Base-by-base conservation (phyloP, 2,888 invertebrate species). In the Synanthedon andrenaeformis region DNA sequence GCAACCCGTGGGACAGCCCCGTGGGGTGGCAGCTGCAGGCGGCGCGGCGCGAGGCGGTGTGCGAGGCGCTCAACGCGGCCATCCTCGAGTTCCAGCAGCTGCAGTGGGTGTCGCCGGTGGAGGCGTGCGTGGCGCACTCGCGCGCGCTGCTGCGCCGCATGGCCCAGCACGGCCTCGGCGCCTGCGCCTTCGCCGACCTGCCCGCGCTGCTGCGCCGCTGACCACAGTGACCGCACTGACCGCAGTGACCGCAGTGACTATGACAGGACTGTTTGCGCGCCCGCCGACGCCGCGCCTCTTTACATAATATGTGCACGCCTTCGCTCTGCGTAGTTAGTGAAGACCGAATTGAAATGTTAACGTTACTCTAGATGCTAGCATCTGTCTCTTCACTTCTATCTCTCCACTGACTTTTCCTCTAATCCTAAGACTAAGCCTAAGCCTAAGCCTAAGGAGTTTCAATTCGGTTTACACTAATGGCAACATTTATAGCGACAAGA, bases 1-100 rank as follows among this genome's bases (percentile, higher is more conserved):
- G 96, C 66, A 98, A 99, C 89, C 99, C 98, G 41, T 98, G 97
- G 97, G 93, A 93, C 73, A 97, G 97, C 83, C 98, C 98, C 14
- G 94, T 98, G 58, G 97, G 97, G 58, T 96, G 96, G 94, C 97
- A 98, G 83, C 89, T 99, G 68, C 94, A 97, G 82, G 95, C 98
- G n/a, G 91, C 94, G 65, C 95, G 97, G 74, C 91, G 99, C 69
- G 98, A 99, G 87, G 93, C 94, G 53, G 95, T 98, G 57, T 97
- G 97, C 89, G 96, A 96, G 71, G 95, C 96, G 72, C 92, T 99
- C 69, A 99, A 99, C 89, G 97, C 98, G 70, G 98, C 98, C 80
- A 98, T 99, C 85, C 91, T 98, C 85, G 98, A 97, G 89, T 95
- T 95, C 69, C 93, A 93, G 82, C 96, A 95, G 85, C 91, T 95